Conservation (phyloP, 2,888 invertebrate genomes). For the Resseliella maxima region DNA sequence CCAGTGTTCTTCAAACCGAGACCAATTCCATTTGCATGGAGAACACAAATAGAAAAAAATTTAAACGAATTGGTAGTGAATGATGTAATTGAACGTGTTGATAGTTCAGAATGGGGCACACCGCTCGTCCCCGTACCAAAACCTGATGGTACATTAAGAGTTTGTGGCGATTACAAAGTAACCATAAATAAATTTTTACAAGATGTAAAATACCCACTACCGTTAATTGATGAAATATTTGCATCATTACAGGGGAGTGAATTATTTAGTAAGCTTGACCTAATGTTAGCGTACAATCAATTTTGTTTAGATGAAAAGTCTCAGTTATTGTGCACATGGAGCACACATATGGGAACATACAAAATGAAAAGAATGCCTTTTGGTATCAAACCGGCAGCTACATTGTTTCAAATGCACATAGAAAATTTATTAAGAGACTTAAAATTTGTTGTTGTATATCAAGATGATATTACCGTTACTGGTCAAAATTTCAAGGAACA, state of each 20-base stretch:
- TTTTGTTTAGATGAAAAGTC: conserved; percentile 59
- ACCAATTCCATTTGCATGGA: neutral
- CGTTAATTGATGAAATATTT: conserved; percentile 58
- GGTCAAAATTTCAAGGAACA: too few relatives aligned
- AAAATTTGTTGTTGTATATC: too few relatives aligned
- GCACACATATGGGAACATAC: too few relatives aligned
- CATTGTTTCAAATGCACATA: conserved; percentile 64
- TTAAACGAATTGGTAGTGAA: neutral
- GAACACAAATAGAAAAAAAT: neutral
- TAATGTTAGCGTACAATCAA: conserved; percentile 55
- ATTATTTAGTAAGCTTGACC: conserved; percentile 58
- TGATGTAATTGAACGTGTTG: neutral
- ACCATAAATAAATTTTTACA: conserved; percentile 58
- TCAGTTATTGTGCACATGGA: conserved; percentile 61
- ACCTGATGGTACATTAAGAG: conserved; percentile 57
- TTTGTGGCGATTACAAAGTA: conserved; percentile 59
- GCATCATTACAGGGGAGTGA: conserved; percentile 57
- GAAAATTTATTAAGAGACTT: too few relatives aligned
- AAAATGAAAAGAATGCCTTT: conserved; percentile 61
- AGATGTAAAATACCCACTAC: conserved; percentile 58
- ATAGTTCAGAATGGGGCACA: conserved; percentile 55
- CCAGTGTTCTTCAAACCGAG: neutral
- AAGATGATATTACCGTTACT: too few relatives aligned
- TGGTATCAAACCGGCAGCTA: conserved; percentile 60
- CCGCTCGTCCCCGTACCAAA: conserved; percentile 58